A percentile compares a stretch with the other conserved stretches of the same genome.
Conservation (phyloP, 2,888 invertebrate genomes). For the Drosophila neutralis region DNA sequence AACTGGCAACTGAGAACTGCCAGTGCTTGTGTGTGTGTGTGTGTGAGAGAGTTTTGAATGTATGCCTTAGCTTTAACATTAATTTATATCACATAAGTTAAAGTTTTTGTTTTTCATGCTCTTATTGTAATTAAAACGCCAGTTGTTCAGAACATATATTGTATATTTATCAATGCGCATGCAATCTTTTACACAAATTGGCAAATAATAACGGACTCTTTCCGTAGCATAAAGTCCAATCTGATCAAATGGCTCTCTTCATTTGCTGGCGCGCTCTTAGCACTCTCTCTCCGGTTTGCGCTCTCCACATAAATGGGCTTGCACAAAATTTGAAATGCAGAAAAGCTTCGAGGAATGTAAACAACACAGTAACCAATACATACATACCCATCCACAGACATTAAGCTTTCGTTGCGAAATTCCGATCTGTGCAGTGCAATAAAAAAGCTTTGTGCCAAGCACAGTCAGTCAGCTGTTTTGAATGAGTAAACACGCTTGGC, state of each 20-base stretch:
- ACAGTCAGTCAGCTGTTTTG: not conserved
- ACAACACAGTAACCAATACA: not conserved
- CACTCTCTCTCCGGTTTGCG: not conserved
- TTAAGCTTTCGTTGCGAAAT: not conserved
- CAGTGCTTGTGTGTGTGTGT: constrained; percentile 7
- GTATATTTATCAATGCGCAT: not conserved
- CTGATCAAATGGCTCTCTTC: not conserved
- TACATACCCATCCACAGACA: not conserved
- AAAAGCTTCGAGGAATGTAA: not conserved
- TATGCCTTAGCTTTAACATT: constrained; percentile 9
- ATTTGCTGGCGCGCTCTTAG: not conserved
- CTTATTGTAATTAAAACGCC: not conserved
- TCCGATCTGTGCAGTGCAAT: not conserved
- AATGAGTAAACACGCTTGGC: not conserved
- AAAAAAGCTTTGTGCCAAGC: not conserved
- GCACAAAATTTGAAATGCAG: not conserved
- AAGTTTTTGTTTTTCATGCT: not conserved
- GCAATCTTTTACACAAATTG: not conserved
- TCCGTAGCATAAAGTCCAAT: not conserved
- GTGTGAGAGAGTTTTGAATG: constrained; percentile 19
- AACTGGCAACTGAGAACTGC: constrained; percentile 33
- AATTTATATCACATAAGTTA: not conserved
- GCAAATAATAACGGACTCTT: not conserved
- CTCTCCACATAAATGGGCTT: not conserved
- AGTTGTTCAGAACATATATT: not conserved